A percentile compares a stretch with the other conserved stretches of the same genome.
phyloP scores from a whole-genome alignment of 2,113 vertebrate species.

The Petromus typicus region DNA sequence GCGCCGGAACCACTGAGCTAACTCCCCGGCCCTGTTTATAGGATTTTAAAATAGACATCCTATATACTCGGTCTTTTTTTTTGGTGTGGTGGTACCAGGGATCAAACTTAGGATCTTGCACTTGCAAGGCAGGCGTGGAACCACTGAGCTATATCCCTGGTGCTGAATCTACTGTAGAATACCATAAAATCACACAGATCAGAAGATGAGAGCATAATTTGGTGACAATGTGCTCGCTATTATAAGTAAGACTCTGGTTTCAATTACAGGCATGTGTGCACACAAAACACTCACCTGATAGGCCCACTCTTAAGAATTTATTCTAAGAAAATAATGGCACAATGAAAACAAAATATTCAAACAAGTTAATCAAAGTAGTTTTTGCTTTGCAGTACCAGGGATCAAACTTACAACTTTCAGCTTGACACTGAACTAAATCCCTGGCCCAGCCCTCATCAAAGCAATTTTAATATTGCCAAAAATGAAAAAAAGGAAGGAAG shows the following conservation, averaged over 20 bases:
- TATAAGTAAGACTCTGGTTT: not conserved
- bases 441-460: no score
- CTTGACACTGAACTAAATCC: no score
- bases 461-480: no score
- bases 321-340: not conserved
- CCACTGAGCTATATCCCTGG: no score
- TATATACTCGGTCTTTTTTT: not conserved
- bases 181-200: constrained; percentile 1
- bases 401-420: no score
- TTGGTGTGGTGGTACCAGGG: no score
- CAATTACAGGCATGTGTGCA: not conserved
- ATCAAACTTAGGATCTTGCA: no score
- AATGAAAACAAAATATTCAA: not conserved
- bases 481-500: no score
- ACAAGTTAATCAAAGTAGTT: constrained; percentile 43
- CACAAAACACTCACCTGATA: not conserved
- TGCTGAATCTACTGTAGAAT: not conserved
- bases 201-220: not conserved
- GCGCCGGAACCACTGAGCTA: no score
- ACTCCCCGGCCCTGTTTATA: no score
- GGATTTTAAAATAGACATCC: constrained; percentile 23
- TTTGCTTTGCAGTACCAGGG: not conserved
- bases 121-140: no score
- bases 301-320: constrained; percentile 36
- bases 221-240: not conserved